Base-by-base conservation (phyloP, 2,888 invertebrate genomes). In the Eurytoma adleriae region DNA sequence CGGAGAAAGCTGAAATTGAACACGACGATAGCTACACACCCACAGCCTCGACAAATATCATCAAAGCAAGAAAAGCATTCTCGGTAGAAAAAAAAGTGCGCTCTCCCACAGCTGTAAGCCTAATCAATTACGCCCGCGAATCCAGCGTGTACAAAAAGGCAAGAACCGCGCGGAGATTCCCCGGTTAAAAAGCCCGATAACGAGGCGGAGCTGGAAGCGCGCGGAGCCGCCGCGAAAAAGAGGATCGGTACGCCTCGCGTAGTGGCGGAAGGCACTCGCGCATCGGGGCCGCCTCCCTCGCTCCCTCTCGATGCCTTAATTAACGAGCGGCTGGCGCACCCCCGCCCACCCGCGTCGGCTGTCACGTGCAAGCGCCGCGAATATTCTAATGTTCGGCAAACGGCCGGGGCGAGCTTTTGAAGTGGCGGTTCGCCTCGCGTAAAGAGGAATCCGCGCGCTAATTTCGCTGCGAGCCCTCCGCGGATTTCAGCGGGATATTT, bases 111-210 rank as follows among this genome's bases (percentile, higher is more conserved):
- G 13, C 56, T 56, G 57, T 59, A 67, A 40, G 54, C 76, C 69
- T 50, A 69, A 76, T 76, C 76, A 72, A 72, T 72, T 71, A 64
- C n/a, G 61, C 18, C n/a, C n/a, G 18, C 67, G 24, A 52, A 50
- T 12, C 7, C 16, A 18, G 14, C 20, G 5, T 48, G 14, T 16
- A 20, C 40, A 48, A 10, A n/a, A 52, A 20, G 18, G 56, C 27
- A 40, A 64, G 20, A 66, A 20, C 10, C 27, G 16, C n/a, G 70
- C 27, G 40, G 20, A 30, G 30, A 56, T 16, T 57, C 57, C 30
- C 40, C 30, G 52, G 48, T 61, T 71, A 61, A 71, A 71, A 62
- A 72, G 62, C 61, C 27, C 52, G 72, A 72, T 57, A 59, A 50
- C 61, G 64, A 70, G 70, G 20, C 50, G 12, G 50, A 57, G 40